A percentile compares a stretch with the other conserved stretches of the same genome.
These are phyloP conservation scores for Melangyna quadrimaculata DNA, from an alignment of 2,888 invertebrate species.

Conservation along the genomic window DNA sequence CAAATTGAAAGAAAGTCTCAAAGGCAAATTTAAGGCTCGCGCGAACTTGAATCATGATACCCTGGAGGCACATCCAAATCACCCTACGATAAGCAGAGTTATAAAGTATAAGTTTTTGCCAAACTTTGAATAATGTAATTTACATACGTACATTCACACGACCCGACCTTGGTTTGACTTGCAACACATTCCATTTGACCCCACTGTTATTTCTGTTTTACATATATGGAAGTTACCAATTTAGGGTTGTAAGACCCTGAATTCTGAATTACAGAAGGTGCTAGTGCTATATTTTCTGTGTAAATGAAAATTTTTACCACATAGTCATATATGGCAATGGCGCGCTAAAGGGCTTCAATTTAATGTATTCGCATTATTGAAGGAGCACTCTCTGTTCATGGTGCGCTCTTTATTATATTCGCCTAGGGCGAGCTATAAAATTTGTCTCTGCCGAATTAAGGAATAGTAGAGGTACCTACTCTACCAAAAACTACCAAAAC, in stretches of 20 bases:
- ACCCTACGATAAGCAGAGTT: constrained; percentile 11
- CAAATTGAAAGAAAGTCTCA: constrained; percentile 14
- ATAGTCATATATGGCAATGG: not conserved
- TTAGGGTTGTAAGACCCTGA: not conserved
- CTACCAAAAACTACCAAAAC: constrained; percentile 23
- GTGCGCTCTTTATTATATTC: constrained; percentile 31
- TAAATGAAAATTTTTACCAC: not conserved
- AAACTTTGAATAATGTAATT: not conserved
- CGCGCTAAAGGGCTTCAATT: not conserved
- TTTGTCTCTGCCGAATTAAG: constrained; percentile 27
- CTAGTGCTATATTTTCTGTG: not conserved
- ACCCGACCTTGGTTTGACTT: not conserved
- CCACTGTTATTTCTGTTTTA: constrained; percentile 6
- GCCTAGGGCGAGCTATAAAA: constrained; percentile 46
- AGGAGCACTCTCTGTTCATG: constrained; percentile 34
- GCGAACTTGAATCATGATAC: constrained; percentile 25
- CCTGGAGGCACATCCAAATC: constrained; percentile 16
- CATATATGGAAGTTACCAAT: not conserved
- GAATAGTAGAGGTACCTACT: no score
- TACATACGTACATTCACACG: not conserved
- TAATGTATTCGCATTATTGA: constrained; percentile 55
- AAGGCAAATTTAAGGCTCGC: constrained; percentile 27
- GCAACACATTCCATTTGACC: constrained; percentile 19
- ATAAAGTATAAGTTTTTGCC: not conserved
- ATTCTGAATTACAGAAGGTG: not conserved